A percentile compares a stretch with the other conserved stretches of the same genome.
Conservation (phyloP, 2,113 vertebrate genomes). For the Fregetta grallaria region DNA sequence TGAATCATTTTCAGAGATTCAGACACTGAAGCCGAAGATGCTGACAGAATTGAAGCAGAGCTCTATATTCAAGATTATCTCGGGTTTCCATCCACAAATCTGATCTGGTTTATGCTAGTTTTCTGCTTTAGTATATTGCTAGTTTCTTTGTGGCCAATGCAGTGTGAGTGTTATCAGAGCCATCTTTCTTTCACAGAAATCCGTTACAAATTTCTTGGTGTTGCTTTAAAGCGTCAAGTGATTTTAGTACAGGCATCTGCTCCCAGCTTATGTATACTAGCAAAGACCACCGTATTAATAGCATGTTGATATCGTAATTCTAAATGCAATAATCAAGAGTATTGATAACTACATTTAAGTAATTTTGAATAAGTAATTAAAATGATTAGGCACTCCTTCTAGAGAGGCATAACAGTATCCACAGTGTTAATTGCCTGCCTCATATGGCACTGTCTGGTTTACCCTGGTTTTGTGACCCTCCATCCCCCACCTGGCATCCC, state of each 20-base stretch:
- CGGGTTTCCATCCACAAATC: neutral
- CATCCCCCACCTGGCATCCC: neutral
- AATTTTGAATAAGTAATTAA: neutral
- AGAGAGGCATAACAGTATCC: neutral
- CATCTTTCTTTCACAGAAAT: neutral
- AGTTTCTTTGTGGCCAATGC: neutral
- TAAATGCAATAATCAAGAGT: neutral
- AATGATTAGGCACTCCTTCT: neutral
- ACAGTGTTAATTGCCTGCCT: neutral
- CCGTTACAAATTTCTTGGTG: neutral
- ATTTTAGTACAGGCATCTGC: neutral
- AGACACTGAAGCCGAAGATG: neutral
- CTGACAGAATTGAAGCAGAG: neutral
- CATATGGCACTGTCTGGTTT: neutral
- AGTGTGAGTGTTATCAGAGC: neutral
- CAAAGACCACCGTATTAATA: neutral
- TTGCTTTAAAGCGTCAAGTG: neutral
- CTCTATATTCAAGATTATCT: neutral
- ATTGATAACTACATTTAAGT: neutral
- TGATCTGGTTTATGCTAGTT: neutral
- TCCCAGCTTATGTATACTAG: neutral
- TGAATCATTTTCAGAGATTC: neutral
- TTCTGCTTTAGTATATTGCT: neutral
- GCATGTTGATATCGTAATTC: neutral
- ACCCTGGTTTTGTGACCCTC: neutral